A percentile compares a stretch with the other conserved stretches of the same genome.
Evolutionary conservation across 1,140 invertebrate species (phyloP).

Genomic region (Dreissena polymorpha): DNA sequence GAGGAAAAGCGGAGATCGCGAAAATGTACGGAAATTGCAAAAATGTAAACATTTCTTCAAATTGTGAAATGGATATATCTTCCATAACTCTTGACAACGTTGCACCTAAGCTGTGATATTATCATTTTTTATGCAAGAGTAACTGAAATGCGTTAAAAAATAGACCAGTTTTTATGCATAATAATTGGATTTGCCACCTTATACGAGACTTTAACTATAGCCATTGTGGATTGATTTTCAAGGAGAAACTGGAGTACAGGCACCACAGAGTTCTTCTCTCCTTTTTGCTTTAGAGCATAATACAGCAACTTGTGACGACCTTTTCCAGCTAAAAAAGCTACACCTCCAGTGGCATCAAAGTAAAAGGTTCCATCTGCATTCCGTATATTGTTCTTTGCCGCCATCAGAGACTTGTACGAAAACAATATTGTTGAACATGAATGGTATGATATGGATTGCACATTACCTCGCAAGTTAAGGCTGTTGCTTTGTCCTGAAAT

Average conservation of each 20-base stretch:
- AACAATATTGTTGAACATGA: neutral
- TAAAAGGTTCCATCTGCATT: neutral
- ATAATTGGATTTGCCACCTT: too few relatives aligned
- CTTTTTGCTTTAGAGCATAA: neutral
- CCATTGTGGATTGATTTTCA: neutral
- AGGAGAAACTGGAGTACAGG: neutral
- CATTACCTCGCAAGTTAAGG: neutral
- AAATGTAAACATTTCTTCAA: too few relatives aligned
- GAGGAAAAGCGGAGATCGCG: too few relatives aligned
- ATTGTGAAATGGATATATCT: too few relatives aligned
- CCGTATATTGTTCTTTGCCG: neutral
- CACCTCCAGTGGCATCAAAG: neutral
- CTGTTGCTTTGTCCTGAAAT: too few relatives aligned
- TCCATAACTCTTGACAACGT: too few relatives aligned
- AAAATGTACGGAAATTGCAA: too few relatives aligned
- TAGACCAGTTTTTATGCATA: too few relatives aligned
- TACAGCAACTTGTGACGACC: neutral
- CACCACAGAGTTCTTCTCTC: neutral
- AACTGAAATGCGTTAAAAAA: too few relatives aligned
- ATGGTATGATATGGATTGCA: neutral
- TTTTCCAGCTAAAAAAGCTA: neutral
- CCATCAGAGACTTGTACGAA: neutral
- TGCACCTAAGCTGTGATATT: too few relatives aligned
- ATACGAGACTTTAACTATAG: too few relatives aligned
- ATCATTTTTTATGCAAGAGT: too few relatives aligned